Base-by-base conservation (phyloP, 2,797 vertebrate genomes). In the Gila robusta region DNA sequence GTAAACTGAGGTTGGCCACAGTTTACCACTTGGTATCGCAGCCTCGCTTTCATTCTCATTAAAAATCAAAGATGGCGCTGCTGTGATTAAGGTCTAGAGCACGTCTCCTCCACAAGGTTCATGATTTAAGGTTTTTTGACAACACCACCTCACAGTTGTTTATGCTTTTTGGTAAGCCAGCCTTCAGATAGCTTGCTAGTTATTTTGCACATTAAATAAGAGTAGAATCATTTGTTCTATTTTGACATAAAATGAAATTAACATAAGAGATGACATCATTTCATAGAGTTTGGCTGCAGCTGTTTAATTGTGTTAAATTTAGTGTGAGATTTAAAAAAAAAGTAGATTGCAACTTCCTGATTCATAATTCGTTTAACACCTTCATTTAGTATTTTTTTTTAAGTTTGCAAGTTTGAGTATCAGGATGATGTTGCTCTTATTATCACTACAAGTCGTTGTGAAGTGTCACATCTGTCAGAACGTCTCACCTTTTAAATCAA, bases 401-500 rank as follows among this genome's bases (percentile, higher is more conserved):
- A 3, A 23, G n/a, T 62, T 72, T 49, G 54, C 26, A 41, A 19
- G 67, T 82, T 72, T 59, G 52, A 64, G 37, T 49, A 74, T 74
- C 81, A 74, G 52, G 35, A 6, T 41, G 37, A 44, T 56, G 17
- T 21, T n/a, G 1, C 35, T 59, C 17, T 79, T 70, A 28, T 70
- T 41, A 70, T 84, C 82, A 41, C 82, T 23, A 35, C 19, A 26
- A n/a, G 19, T 84, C 23, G 6, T 64, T 76, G 73, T 35, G 37
- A 47, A 10, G 35, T n/a, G 16, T 76, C 35, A 44, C 66, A 35
- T 37, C 37, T 59, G 64, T 70, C 49, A 56, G 35, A 84, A 44
- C n/a, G n/a, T 70, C 83, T 56, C 83, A 78, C 83, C 35, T 79
- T 84, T 84, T 44, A 37, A 79, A 70, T 79, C n/a, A 44, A 59